Base-by-base conservation (phyloP, 1,140 invertebrate genomes). In the Brachionus koreanus region DNA sequence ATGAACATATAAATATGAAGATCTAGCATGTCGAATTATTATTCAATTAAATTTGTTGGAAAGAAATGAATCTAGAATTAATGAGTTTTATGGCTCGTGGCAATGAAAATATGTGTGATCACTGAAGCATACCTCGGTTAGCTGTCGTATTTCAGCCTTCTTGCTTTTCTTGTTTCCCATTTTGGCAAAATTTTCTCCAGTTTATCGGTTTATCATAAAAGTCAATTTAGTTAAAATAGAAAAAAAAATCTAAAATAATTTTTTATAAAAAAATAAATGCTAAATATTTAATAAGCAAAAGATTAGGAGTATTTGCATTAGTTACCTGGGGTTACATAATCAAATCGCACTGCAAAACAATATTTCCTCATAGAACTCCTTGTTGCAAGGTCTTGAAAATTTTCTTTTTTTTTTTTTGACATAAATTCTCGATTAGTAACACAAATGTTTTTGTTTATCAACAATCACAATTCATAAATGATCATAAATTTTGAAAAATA, bases 141-240 rank as follows among this genome's bases (percentile, higher is more conserved):
- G n/a, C 33, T 65, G 29, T 49, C 74, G 43, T 37, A 16, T 69
- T 69, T 69, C 65, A 16, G 10, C 65, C 5, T 69, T 35, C 35
- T 69, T 69, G 65, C 65, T 69, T 69, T 69, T 69, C 19, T 69
- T 69, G 65, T 69, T 69, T n/a, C 65, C 65, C 65, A 69, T 69
- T 5, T 16, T 39, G 37, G 25, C 25, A 35, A 35, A 1, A 4
- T 12, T 33, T 3, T 39, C 19, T 57, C 16, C 49, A 57, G 19
- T 19, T 19, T 57, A 19, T 57, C 49, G 13, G 43, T n/a, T 49
- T 49, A 16, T 49, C 43, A 49, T 49, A 49, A 49, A 49, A 49
- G 3, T 16, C 43, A 13, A 49, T 3, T 29, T 29, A 2, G 1
- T 29, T n/a, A 46, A 46, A 46, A 2, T 46, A 10, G 3, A 13